A percentile compares a stretch with the other conserved stretches of the same genome.
These are phyloP conservation scores for Crambe crambe DNA, from an alignment of 37 sponge, comb jelly and placozoan species.

Conservation along the genomic window DNA sequence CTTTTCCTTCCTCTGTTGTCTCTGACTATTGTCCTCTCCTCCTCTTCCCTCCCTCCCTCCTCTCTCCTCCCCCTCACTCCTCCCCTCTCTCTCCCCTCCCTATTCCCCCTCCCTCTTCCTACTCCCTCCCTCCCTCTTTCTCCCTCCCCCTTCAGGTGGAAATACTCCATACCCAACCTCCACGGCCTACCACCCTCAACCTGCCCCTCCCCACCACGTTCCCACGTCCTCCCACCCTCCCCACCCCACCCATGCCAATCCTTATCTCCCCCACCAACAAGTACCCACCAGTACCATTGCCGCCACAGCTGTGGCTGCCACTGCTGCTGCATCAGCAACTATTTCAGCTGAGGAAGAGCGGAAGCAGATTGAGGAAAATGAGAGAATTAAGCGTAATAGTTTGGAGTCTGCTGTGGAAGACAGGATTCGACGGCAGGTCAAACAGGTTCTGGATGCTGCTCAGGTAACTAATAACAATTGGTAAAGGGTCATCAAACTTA, in stretches of 20 bases:
- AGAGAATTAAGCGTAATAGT: conserved; percentile 65
- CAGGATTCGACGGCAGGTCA: conserved; percentile 76
- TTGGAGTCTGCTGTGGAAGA: conserved; percentile 84
- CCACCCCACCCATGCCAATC: too few relatives aligned
- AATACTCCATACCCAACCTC: not conserved
- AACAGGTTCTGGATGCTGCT: conserved; percentile 60
- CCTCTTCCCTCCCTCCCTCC: not conserved
- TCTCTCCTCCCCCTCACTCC: not conserved
- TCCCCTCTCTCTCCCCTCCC: not conserved
- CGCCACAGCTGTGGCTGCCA: conserved; percentile 2
- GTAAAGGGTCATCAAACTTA: conserved; percentile 16
- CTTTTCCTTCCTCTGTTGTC: not conserved
- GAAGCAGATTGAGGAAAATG: conserved; percentile 31
- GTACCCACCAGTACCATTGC: not conserved
- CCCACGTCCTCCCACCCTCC: too few relatives aligned
- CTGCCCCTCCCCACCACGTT: not conserved
- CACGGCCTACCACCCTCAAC: not conserved
- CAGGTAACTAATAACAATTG: conserved; percentile 31
- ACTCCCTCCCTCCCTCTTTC: conserved; percentile 3
- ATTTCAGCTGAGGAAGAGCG: conserved; percentile 61
- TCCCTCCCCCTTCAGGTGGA: not conserved
- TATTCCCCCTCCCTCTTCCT: not conserved
- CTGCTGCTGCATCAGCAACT: conserved; percentile 5
- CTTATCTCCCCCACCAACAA: not conserved
- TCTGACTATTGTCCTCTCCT: too few relatives aligned